Evolutionary conservation across 2,113 vertebrate genomes (phyloP).

Genomic region (Macroglossus sobrinus): DNA sequence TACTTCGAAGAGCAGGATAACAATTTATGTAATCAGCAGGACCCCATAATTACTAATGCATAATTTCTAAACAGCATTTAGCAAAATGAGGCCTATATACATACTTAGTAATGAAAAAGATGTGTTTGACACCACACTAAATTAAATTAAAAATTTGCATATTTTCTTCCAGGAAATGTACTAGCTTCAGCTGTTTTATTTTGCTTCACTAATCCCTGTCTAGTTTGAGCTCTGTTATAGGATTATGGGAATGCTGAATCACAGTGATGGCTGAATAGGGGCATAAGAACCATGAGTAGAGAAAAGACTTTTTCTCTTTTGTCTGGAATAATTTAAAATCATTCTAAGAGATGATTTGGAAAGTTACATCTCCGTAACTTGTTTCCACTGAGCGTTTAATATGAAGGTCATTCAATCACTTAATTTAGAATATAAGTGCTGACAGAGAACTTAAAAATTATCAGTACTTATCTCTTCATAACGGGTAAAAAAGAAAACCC

Average conservation of each 20-base stretch:
- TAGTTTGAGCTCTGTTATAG: constrained; percentile 22
- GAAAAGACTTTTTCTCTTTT: not conserved
- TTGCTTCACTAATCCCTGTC: constrained; percentile 54
- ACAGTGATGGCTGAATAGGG: not conserved
- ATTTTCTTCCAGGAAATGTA: constrained; percentile 62
- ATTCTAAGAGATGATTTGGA: not conserved
- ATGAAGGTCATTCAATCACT: not conserved
- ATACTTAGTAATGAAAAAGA: constrained; percentile 72
- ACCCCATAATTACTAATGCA: constrained; percentile 67
- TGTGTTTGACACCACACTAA: constrained; percentile 74
- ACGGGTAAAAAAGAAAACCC: not conserved
- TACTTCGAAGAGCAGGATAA: constrained; percentile 58
- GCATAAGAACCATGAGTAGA: not conserved
- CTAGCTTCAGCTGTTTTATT: constrained; percentile 52
- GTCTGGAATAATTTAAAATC: not conserved
- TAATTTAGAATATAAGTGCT: not conserved
- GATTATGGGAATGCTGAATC: constrained; percentile 42
- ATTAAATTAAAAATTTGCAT: constrained; percentile 75
- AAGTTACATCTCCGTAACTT: not conserved
- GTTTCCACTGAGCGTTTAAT: not conserved
- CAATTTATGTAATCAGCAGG: constrained; percentile 64
- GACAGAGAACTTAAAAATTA: not conserved
- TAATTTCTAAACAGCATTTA: constrained; percentile 75
- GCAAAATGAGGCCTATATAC: constrained; percentile 71
- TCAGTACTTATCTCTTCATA: not conserved